phyloP scores from a whole-genome alignment of 2,797 vertebrate genomes.

The Glyptemys insculpta region DNA sequence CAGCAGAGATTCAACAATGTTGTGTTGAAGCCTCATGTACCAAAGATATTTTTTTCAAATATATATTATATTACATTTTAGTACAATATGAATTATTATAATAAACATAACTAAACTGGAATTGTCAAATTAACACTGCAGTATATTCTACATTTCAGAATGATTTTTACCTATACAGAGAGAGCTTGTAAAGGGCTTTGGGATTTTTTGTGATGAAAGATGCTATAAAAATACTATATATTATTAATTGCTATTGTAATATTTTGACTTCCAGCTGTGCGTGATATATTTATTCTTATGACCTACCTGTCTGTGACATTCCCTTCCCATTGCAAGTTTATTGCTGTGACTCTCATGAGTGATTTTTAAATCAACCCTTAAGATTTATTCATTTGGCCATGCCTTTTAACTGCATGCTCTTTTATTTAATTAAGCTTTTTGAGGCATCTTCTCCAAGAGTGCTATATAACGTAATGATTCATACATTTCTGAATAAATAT shows the following conservation, averaged over 20 bases:
- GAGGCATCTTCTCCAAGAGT: slow-evolving; percentile 31
- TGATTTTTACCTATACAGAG: neutral
- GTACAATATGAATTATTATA: neutral
- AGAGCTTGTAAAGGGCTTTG: neutral
- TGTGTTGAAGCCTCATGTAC: slow-evolving; percentile 14
- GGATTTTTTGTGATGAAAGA: neutral
- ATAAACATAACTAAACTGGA: slow-evolving; percentile 38
- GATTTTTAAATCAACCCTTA: neutral
- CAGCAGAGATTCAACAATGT: slow-evolving; percentile 19
- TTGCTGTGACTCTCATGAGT: neutral
- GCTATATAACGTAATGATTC: slow-evolving; percentile 51
- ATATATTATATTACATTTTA: neutral
- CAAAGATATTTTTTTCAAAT: slow-evolving; percentile 10
- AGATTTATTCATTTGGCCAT: slow-evolving; percentile 44
- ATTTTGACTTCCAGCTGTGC: neutral
- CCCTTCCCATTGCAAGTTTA: neutral
- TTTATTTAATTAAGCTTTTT: slow-evolving; percentile 58
- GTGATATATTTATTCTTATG: neutral
- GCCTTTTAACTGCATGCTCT: slow-evolving; percentile 26
- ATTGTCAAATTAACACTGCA: slow-evolving; percentile 19
- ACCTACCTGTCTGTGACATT: neutral
- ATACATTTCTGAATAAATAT: slow-evolving; percentile 49
- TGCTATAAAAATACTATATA: neutral
- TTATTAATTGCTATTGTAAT: neutral
- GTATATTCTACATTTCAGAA: neutral